Evolutionary conservation across 2,113 vertebrate species (phyloP).

Genomic region (Uria aalge): DNA sequence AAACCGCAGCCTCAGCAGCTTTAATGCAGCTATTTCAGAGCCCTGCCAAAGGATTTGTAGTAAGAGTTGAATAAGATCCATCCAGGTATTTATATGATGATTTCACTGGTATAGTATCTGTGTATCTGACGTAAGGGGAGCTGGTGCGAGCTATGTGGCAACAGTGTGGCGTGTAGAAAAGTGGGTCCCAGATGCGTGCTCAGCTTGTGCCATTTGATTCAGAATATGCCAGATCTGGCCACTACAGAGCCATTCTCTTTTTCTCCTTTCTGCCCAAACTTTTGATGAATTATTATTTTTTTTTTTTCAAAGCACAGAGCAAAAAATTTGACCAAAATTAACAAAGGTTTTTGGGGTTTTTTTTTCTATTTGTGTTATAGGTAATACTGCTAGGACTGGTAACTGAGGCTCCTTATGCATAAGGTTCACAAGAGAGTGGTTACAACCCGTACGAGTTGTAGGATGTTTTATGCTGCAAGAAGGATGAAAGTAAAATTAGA

Average conservation of each 20-base stretch:
- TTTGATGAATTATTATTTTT: not conserved
- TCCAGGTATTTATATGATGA: not conserved
- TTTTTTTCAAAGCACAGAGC: not conserved
- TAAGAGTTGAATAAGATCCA: not conserved
- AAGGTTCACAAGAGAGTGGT: not conserved
- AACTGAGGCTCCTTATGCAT: not conserved
- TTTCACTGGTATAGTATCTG: not conserved
- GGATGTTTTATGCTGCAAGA: not conserved
- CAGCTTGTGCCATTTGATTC: not conserved
- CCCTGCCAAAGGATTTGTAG: not conserved
- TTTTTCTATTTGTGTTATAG: not conserved
- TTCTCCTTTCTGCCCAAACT: not conserved
- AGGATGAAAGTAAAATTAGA: not conserved
- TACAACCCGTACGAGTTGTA: not conserved
- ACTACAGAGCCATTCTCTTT: not conserved
- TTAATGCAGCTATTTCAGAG: not conserved
- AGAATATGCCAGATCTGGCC: not conserved
- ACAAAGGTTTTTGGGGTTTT: accelerated
- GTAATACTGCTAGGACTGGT: not conserved
- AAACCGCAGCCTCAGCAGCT: not conserved
- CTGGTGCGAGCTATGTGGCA: not conserved
- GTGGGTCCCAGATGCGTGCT: not conserved
- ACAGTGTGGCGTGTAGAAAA: not conserved
- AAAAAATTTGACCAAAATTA: not conserved
- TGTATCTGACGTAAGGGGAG: not conserved